These are phyloP conservation scores for Phorcus lineatus DNA, from an alignment of 2,888 invertebrate genomes.

Conservation along the genomic window DNA sequence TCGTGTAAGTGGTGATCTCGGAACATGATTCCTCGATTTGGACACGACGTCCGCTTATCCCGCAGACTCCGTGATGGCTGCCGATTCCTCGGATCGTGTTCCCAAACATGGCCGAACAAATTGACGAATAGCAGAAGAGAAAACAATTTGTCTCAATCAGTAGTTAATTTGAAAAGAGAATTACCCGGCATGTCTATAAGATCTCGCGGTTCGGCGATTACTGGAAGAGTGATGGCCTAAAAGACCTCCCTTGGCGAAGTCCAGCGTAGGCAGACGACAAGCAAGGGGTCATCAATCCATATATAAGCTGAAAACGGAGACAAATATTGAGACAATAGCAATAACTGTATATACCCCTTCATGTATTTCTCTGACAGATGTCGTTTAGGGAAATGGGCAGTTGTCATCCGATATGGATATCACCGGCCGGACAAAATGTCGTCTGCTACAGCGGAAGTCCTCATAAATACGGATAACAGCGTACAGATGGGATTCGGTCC, in stretches of 20 bases:
- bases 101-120: constrained; percentile 16
- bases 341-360: too few species aligned
- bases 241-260: constrained; percentile 9
- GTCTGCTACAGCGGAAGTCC: too few species aligned
- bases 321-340: too few species aligned
- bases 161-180: constrained; percentile 22
- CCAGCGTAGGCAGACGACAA: too few species aligned
- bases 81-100: background rate
- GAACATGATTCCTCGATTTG: constrained; percentile 9
- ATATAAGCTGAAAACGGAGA: too few species aligned
- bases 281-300: too few species aligned
- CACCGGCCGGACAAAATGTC: too few species aligned
- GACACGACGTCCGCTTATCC: background rate
- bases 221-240: constrained; percentile 10
- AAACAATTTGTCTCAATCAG: constrained; percentile 23
- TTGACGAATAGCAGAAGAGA: constrained; percentile 25
- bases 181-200: constrained; percentile 23
- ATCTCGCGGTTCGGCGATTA: constrained; percentile 9
- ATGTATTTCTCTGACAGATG: too few species aligned
- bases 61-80: background rate
- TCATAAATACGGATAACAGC: too few species aligned
- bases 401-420: too few species aligned
- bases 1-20: background rate
- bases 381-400: too few species aligned
- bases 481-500: too few species aligned